Evolutionary conservation across 92 coral and sea anemone genomes (phyloP), one percentile per base, ranked within the genome.

Genomic region (Meandrina meandrites): DNA sequence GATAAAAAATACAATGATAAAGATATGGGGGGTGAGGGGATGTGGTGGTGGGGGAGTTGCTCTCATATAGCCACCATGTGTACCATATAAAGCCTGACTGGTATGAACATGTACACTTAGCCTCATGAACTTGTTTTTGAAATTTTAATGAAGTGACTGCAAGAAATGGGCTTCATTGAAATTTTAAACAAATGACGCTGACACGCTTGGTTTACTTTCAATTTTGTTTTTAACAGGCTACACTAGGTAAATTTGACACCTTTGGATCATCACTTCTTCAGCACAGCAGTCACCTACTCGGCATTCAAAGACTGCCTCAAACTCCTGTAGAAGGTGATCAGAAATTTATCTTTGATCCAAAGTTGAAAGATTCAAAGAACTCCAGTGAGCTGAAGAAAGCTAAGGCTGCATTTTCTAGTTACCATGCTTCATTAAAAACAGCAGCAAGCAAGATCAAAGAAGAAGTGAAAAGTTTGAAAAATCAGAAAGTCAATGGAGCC

Each of bases 301-400:
- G 98, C 28, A 92, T 95, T 53, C 78, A 88, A 32, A 88, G 93
- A 36, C 90, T 92, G 18, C 98, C 98, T 10, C 98, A 91, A 62
- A 95, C 98, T 36, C 98, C 98, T 34, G 96, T 93, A 21, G 96
- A 95, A 36, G 91, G 86, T 10, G 85, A 87, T 27, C 88, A 84
- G 40, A 86, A 92, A 57, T 92, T 92, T 60, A 78, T 22, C 76
- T 92, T 90, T 85, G 91, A 90, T 21, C 66, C 73, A n/a, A 66
- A 84, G 72, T 56, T 22, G 57, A 84, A 57, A 84, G 80, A 84
- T 60, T 84, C 72, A 6, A 73, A 57, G 79, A 74, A 32, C 50
- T 1, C 19, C 1, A 54, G 56, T 56, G 81, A 84, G 13, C 40
- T 84, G 27, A 84, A 75, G 81, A 84, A 84, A 56, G 80, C 74